Percentiles rank a stretch among this genome's conserved stretches.
Evolutionary conservation across 1,140 invertebrate species (phyloP).

Genomic region (Zaprionus africanus): DNA sequence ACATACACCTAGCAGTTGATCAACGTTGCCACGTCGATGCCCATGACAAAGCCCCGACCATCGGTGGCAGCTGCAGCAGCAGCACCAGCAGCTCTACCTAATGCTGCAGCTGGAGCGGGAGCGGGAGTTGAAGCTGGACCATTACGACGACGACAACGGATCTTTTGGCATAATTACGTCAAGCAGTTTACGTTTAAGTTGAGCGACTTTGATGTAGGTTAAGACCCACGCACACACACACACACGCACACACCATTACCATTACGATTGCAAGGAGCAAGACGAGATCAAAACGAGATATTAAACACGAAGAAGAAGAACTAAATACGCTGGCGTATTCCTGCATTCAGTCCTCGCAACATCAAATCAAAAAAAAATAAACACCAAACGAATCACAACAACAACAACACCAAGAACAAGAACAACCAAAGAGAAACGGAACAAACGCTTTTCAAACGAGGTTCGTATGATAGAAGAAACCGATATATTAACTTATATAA

Average conservation of each 20-base stretch:
- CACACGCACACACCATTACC: slow-evolving; percentile 19
- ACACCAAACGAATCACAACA: slow-evolving; percentile 13
- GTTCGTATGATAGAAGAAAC: slow-evolving; percentile 14
- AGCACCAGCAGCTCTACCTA: not conserved
- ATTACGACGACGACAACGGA: slow-evolving; percentile 59
- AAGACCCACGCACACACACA: slow-evolving; percentile 28
- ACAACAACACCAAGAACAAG: not conserved
- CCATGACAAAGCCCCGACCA: slow-evolving; percentile 47
- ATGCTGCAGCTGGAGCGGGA: slow-evolving; percentile 5
- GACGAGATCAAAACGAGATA: slow-evolving; percentile 32
- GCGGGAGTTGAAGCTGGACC: slow-evolving; percentile 17
- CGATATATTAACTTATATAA: slow-evolving; percentile 58
- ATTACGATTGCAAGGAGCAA: slow-evolving; percentile 35
- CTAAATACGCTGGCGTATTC: slow-evolving; percentile 40
- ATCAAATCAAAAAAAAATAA: slow-evolving; percentile 3
- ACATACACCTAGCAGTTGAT: slow-evolving; percentile 85
- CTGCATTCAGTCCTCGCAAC: slow-evolving; percentile 30
- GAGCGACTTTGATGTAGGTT: slow-evolving; percentile 49
- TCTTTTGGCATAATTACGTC: slow-evolving; percentile 55
- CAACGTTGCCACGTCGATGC: slow-evolving; percentile 63
- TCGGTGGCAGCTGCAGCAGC: slow-evolving; percentile 13
- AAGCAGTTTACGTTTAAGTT: slow-evolving; percentile 56
- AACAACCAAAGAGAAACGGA: slow-evolving; percentile 22
- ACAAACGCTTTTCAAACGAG: slow-evolving; percentile 38
- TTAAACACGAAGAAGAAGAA: slow-evolving; percentile 15